Conservation (phyloP, 2,797 vertebrate species). For the Morus bassanus region DNA sequence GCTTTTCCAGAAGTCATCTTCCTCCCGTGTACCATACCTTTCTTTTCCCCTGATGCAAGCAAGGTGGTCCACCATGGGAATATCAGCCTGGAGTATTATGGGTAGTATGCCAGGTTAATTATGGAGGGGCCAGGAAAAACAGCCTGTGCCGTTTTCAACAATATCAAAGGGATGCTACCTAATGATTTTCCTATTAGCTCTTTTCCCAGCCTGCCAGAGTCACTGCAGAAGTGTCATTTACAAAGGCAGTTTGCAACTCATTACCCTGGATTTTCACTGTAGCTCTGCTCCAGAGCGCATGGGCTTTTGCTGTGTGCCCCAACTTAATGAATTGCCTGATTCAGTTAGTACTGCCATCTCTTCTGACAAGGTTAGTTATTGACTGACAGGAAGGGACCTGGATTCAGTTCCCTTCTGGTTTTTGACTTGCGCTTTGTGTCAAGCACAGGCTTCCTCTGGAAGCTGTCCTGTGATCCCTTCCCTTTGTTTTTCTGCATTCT, state of each 20-base stretch:
- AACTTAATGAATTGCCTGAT: slow-evolving; percentile 52
- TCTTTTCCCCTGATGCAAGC: neutral
- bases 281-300: slow-evolving; percentile 51
- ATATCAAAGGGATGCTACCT: slow-evolving; percentile 60
- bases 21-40: neutral
- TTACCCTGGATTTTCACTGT: slow-evolving; percentile 58
- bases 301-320: slow-evolving; percentile 37
- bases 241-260: slow-evolving; percentile 63
- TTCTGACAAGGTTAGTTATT: slow-evolving; percentile 53
- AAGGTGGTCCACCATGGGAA: neutral
- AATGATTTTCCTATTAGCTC: slow-evolving; percentile 64
- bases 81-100: slow-evolving; percentile 3
- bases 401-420: slow-evolving; percentile 49
- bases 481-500: slow-evolving; percentile 22
- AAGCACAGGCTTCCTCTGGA: slow-evolving; percentile 27
- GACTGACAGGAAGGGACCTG: slow-evolving; percentile 35
- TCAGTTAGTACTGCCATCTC: slow-evolving; percentile 13
- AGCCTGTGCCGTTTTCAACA: slow-evolving; percentile 17
- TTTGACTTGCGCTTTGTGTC: neutral
- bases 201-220: slow-evolving; percentile 44
- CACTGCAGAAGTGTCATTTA: slow-evolving; percentile 52
- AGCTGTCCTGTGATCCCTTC: slow-evolving; percentile 16
- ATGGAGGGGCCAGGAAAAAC: slow-evolving; percentile 33
- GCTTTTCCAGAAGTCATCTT: neutral
- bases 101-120: slow-evolving; percentile 46